Evolutionary conservation across 37 sponge, comb jelly and placozoan species (phyloP).

Genomic region (Ephydatia muelleri): DNA sequence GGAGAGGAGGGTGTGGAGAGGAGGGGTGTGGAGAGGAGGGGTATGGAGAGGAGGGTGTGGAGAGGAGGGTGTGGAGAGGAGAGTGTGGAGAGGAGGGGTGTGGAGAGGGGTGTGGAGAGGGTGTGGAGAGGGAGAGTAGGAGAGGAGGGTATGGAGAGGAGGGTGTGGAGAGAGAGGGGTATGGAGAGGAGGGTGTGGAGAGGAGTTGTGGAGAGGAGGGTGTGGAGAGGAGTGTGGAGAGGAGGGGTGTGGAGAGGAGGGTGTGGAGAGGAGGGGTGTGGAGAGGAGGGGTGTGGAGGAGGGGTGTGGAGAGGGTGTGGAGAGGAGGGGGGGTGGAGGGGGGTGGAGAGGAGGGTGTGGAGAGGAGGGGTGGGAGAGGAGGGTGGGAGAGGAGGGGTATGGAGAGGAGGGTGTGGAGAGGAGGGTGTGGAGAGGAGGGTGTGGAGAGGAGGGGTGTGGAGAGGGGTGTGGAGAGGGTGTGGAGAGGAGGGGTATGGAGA

Average conservation of each 20-base stretch:
- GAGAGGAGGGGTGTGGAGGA: not conserved
- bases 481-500: not conserved
- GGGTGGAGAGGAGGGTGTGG: too few relatives aligned
- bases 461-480: too few relatives aligned
- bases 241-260: slow-evolving; percentile 37
- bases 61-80: not conserved
- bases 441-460: not conserved
- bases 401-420: not conserved
- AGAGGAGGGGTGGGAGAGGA: not conserved
- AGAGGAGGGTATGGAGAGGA: not conserved
- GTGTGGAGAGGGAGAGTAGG: slow-evolving; percentile 67
- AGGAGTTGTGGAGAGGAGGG: too few relatives aligned
- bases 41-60: too few relatives aligned
- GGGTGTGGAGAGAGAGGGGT: not conserved
- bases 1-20: not conserved
- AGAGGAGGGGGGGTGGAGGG: slow-evolving; percentile 86
- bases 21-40: not conserved
- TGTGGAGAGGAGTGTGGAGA: slow-evolving; percentile 79
- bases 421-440: not conserved
- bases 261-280: not conserved
- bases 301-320: slow-evolving; percentile 26
- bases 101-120: slow-evolving; percentile 62
- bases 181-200: not conserved
- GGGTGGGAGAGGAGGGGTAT: not conserved
- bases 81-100: not conserved